These are phyloP conservation scores for Cepaea nemoralis DNA, from an alignment of 1,140 invertebrate species.

Conservation along the genomic window DNA sequence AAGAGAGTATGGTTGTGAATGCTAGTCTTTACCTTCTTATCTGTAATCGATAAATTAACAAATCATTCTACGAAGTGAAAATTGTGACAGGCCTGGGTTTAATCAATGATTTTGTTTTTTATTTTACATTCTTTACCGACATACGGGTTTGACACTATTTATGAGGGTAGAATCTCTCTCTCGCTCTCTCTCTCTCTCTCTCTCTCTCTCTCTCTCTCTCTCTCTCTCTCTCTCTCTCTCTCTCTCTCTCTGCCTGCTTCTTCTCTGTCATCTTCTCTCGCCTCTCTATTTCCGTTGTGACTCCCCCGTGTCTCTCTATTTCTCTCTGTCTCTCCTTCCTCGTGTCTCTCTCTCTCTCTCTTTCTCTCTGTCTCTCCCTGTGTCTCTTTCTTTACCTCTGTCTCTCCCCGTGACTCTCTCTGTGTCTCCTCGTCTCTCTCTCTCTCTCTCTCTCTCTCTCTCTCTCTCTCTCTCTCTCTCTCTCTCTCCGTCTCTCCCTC, in stretches of 20 bases:
- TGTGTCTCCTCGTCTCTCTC: background rate
- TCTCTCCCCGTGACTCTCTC: background rate
- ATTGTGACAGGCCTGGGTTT: too few relatives aligned
- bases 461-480: background rate
- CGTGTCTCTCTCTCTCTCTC: background rate
- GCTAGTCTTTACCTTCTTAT: too few relatives aligned
- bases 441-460: background rate
- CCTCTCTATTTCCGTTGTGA: background rate
- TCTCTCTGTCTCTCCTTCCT: background rate
- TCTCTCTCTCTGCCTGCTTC: background rate
- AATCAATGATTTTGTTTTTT: too few relatives aligned
- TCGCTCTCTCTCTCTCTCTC: too few relatives aligned
- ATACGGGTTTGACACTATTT: too few relatives aligned
- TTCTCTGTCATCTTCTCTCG: background rate
- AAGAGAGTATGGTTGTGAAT: too few relatives aligned
- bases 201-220: too few relatives aligned
- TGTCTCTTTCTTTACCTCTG: background rate
- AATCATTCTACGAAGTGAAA: too few relatives aligned
- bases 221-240: constrained; percentile 6
- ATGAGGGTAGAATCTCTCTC: too few relatives aligned
- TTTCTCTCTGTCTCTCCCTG: background rate
- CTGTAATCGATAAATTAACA: too few relatives aligned
- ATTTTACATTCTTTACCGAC: too few relatives aligned
- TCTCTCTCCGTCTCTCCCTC: background rate
- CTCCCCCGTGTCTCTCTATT: background rate